A percentile compares a stretch with the other conserved stretches of the same genome.
These are phyloP conservation scores for Nannospalax galili DNA, from an alignment of 2,113 vertebrate genomes.

Conservation along the genomic window DNA sequence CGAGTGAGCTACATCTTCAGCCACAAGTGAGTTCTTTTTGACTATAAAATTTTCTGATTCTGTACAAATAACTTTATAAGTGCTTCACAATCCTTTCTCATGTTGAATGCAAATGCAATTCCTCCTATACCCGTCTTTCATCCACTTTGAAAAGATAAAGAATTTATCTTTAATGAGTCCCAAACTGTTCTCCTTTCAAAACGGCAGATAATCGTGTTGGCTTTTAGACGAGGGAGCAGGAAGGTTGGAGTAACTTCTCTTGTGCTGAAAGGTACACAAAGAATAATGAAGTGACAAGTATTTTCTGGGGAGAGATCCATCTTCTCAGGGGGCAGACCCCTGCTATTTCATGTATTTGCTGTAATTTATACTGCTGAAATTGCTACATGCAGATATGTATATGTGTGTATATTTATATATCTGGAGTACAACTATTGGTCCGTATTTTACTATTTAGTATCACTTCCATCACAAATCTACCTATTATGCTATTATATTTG, in stretches of 20 bases:
- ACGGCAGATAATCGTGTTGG: constrained; percentile 76
- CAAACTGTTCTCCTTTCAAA: constrained; percentile 64
- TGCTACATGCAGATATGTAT: constrained; percentile 81
- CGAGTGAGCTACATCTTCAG: too few species aligned
- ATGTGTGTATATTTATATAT: constrained; percentile 27
- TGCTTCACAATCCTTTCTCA: not conserved
- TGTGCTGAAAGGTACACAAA: constrained; percentile 83
- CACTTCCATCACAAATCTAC: constrained; percentile 84
- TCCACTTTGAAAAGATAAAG: constrained; percentile 2
- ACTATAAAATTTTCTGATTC: not conserved
- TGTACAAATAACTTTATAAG: not conserved
- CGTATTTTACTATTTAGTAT: constrained; percentile 83
- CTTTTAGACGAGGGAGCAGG: constrained; percentile 74
- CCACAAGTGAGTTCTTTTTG: not conserved
- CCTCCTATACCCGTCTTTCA: not conserved
- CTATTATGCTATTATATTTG: constrained; percentile 79
- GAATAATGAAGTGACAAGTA: constrained; percentile 83
- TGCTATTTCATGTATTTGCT: constrained; percentile 81
- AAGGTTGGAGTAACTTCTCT: constrained; percentile 77
- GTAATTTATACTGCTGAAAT: constrained; percentile 87
- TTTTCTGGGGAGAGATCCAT: constrained; percentile 83
- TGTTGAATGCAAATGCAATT: not conserved
- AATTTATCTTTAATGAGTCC: constrained; percentile 37
- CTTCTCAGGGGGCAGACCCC: constrained; percentile 81
- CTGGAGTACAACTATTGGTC: constrained; percentile 83